phyloP scores from a whole-genome alignment of 2,888 invertebrate species.

The Pandemis heparana region DNA sequence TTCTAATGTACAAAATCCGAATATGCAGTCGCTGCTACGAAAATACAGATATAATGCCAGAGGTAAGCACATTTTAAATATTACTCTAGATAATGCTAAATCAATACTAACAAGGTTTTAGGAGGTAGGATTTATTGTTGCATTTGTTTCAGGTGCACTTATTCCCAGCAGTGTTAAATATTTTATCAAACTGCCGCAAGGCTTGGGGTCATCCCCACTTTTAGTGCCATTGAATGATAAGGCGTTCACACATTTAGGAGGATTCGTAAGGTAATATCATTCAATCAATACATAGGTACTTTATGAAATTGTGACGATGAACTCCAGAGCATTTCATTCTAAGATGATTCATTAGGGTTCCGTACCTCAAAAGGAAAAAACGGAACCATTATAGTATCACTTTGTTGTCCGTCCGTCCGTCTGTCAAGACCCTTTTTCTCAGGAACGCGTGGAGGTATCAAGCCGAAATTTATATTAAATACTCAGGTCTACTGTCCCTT shows the following conservation, averaged over 20 bases:
- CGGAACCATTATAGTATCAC: too few relatives aligned
- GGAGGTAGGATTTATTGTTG: background rate
- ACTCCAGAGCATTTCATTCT: background rate
- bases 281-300: background rate
- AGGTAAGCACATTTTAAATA: slow-evolving; percentile 53
- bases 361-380: too few relatives aligned
- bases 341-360: background rate
- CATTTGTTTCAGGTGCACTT: slow-evolving; percentile 62
- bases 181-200: slow-evolving; percentile 73
- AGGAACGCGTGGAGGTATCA: too few relatives aligned
- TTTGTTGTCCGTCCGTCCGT: too few relatives aligned
- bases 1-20: slow-evolving; percentile 71
- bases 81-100: slow-evolving; percentile 42
- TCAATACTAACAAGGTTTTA: slow-evolving; percentile 33
- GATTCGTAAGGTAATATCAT: slow-evolving; percentile 70
- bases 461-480: too few relatives aligned
- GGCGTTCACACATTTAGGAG: slow-evolving; percentile 75
- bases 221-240: slow-evolving; percentile 73
- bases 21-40: slow-evolving; percentile 72
- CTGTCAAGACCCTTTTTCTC: too few relatives aligned
- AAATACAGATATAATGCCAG: slow-evolving; percentile 77
- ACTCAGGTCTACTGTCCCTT: too few relatives aligned
- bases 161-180: slow-evolving; percentile 79
- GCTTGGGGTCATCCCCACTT: slow-evolving; percentile 57
- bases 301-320: background rate